phyloP scores from a whole-genome alignment of 1,140 invertebrate species.

The Drosophila ercepeae region DNA sequence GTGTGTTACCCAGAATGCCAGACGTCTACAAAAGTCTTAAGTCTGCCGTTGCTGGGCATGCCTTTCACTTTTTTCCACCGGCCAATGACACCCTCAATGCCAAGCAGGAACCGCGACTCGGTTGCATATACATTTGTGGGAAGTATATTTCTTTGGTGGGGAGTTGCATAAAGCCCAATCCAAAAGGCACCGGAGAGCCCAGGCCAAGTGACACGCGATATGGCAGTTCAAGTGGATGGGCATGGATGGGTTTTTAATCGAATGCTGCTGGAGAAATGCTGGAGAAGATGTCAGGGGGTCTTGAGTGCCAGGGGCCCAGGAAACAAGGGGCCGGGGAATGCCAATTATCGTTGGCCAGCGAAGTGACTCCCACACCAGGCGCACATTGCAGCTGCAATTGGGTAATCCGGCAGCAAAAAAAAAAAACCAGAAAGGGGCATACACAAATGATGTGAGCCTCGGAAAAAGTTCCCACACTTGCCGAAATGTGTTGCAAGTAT shows the following conservation, averaged over 20 bases:
- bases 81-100: constrained; percentile 79
- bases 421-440: constrained; percentile 23
- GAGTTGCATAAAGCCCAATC: constrained; percentile 61
- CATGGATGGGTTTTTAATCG: constrained; percentile 61
- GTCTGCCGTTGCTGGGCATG: constrained; percentile 16
- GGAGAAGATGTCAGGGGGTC: constrained; percentile 22
- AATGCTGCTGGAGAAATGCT: constrained; percentile 58
- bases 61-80: constrained; percentile 77
- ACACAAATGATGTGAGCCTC: constrained; percentile 36
- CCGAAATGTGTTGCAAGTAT: constrained; percentile 69
- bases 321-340: constrained; percentile 20
- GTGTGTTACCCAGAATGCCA: constrained; percentile 49
- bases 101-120: constrained; percentile 68
- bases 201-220: constrained; percentile 62
- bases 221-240: constrained; percentile 34
- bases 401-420: constrained; percentile 46
- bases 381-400: constrained; percentile 33
- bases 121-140: constrained; percentile 8
- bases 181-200: constrained; percentile 1
- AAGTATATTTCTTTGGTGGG: constrained; percentile 11
- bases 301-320: not conserved
- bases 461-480: constrained; percentile 70
- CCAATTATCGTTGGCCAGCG: constrained; percentile 45
- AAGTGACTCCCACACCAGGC: constrained; percentile 50
- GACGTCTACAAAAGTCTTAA: constrained; percentile 54